A percentile compares a stretch with the other conserved stretches of the same genome.
Conservation (phyloP, 2,888 invertebrate genomes). For the Noctua janthe region DNA sequence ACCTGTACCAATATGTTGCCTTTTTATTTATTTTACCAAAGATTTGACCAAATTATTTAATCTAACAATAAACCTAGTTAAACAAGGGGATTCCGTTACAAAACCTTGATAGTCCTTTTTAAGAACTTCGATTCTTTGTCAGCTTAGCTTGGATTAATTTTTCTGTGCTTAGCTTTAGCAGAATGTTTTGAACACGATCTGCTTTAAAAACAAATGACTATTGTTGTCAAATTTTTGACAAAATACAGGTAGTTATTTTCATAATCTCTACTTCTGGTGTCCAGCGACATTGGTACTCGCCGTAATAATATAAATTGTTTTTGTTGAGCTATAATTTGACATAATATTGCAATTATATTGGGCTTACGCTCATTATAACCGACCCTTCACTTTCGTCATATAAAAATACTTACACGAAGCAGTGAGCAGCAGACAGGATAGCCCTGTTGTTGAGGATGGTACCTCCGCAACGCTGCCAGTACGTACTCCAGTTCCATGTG, state of each 20-base stretch:
- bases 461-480: constrained; percentile 67
- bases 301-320: neutral
- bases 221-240: neutral
- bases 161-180: neutral
- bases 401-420: constrained; percentile 32
- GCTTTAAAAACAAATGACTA: too few species aligned
- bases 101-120: too few species aligned
- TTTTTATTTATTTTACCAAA: neutral
- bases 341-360: neutral
- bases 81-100: neutral
- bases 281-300: neutral
- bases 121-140: neutral
- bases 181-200: neutral
- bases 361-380: neutral
- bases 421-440: constrained; percentile 70
- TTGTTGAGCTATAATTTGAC: neutral
- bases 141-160: neutral
- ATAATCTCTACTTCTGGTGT: neutral
- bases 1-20: too few species aligned
- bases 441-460: constrained; percentile 66
- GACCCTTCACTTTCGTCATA: neutral
- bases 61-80: neutral
- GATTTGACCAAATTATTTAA: neutral
- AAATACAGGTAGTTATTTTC: neutral
- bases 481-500: constrained; percentile 44